A percentile compares a stretch with the other conserved stretches of the same genome.
Evolutionary conservation across 2,888 invertebrate species (phyloP).

Genomic region (Phymatocera aterrima): DNA sequence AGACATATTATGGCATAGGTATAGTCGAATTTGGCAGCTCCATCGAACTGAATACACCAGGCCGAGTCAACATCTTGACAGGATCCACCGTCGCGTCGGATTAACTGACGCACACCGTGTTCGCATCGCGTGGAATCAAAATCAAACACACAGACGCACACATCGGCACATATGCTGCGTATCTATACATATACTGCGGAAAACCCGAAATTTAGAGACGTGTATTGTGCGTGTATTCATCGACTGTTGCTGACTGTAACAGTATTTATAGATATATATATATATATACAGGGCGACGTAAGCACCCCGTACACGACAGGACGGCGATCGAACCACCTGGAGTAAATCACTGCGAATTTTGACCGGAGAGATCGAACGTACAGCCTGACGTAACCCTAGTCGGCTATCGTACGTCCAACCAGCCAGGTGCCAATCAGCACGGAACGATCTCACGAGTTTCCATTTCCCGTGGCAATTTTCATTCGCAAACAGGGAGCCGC

Average conservation of each 20-base stretch:
- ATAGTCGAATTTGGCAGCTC: neutral
- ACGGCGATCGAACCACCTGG: conserved; percentile 13
- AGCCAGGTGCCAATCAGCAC: conserved; percentile 33
- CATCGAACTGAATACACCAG: neutral
- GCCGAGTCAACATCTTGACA: conserved; percentile 2
- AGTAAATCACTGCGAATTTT: conserved; percentile 16
- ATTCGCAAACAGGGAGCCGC: conserved; percentile 8
- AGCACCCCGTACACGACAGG: neutral
- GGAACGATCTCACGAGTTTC: conserved; percentile 31
- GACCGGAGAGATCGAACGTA: conserved; percentile 5
- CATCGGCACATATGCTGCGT: neutral
- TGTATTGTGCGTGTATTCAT: neutral
- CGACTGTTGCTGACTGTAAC: neutral
- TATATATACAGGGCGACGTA: neutral
- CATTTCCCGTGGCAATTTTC: conserved; percentile 39
- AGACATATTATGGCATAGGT: neutral
- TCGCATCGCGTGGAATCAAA: conserved; percentile 2
- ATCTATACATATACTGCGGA: neutral
- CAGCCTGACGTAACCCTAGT: neutral
- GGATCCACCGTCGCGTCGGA: neutral
- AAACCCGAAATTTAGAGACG: neutral
- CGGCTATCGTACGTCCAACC: neutral
- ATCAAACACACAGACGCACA: too few species aligned
- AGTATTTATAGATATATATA: neutral
- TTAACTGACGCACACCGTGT: neutral